Evolutionary conservation across 2,797 vertebrate species (phyloP).

Genomic region (Rhodeus uyekii): DNA sequence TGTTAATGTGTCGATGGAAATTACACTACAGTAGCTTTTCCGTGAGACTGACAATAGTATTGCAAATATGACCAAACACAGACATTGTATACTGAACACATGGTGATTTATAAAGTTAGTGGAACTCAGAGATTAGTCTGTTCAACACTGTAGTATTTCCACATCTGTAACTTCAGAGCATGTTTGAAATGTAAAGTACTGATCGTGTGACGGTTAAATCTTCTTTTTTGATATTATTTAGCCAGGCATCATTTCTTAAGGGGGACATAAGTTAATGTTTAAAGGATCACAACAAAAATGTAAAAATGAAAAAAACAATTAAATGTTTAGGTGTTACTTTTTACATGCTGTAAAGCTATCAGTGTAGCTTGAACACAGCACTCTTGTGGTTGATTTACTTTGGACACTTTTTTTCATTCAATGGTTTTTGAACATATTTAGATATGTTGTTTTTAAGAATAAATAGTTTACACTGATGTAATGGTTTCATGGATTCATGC

Average conservation of each 20-base stretch:
- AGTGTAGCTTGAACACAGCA: slow-evolving; percentile 61
- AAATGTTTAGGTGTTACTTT: slow-evolving; percentile 43
- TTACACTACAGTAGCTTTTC: slow-evolving; percentile 31
- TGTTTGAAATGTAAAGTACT: slow-evolving; percentile 24
- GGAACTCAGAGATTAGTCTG: neutral
- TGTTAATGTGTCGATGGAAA: slow-evolving; percentile 23
- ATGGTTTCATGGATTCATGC: slow-evolving; percentile 69
- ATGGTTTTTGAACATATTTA: slow-evolving; percentile 61
- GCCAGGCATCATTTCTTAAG: neutral
- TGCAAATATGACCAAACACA: slow-evolving; percentile 15
- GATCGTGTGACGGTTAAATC: slow-evolving; percentile 11
- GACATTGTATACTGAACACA: neutral
- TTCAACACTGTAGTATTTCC: slow-evolving; percentile 19
- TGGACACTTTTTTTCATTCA: slow-evolving; percentile 51
- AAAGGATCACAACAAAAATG: neutral
- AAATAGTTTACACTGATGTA: slow-evolving; percentile 70
- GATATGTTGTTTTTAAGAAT: slow-evolving; percentile 62
- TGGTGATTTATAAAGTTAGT: neutral
- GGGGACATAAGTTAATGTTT: neutral
- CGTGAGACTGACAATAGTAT: neutral
- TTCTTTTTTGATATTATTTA: neutral
- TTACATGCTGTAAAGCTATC: slow-evolving; percentile 45
- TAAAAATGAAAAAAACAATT: neutral
- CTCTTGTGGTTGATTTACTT: slow-evolving; percentile 56
- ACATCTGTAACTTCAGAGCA: slow-evolving; percentile 17